Evolutionary conservation across 2,113 vertebrate genomes (phyloP), one percentile per base, ranked within the genome.

Genomic region (Muntiacus muntjak): DNA sequence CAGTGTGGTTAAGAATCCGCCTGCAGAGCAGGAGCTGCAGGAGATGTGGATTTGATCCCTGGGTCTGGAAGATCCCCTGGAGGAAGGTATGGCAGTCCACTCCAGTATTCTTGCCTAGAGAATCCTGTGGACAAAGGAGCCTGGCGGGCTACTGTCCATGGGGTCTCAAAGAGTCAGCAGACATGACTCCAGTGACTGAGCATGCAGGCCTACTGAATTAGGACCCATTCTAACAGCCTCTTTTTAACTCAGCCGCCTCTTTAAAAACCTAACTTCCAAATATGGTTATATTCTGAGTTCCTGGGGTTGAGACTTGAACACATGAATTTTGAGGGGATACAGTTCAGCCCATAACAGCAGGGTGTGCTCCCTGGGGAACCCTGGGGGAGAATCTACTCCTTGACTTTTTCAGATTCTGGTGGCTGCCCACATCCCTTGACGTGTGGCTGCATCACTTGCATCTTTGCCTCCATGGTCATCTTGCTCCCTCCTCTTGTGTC

Each of bases 241-340:
- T 9, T 89, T 40, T 62, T 55, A 81, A 96, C n/a, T 96, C n/a
- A 26, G 30, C 16, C 9, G 23, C 30, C 26, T 93, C 86, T 85
- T 67, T 71, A 71, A 23, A 52, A 47, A 43, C 60, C 52, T 94
- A 58, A 23, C 87, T 64, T 93, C 82, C 15, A 33, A 64, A 81
- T 45, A 5, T 19, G 67, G 40, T 23, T 78, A 8, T 82, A 67
- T 83, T 67, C 87, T 95, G 54, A 93, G 54, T 17, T 67, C 26
- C 45, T 30, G 4, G 14, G 30, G 7, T 86, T 62, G 74, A 30
- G 52, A 67, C 79, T 50, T 87, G 40, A 74, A 43, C 74, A 91
- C 23, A 78, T 36, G 43, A 67, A n/a, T 78, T 93, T 45, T 43
- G 25, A 64, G 45, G 16, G n/a, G 33, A 19, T 16, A 62, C 28